These are phyloP conservation scores for Chrysodeixis includens DNA, from an alignment of 2,888 invertebrate species.

Conservation along the genomic window DNA sequence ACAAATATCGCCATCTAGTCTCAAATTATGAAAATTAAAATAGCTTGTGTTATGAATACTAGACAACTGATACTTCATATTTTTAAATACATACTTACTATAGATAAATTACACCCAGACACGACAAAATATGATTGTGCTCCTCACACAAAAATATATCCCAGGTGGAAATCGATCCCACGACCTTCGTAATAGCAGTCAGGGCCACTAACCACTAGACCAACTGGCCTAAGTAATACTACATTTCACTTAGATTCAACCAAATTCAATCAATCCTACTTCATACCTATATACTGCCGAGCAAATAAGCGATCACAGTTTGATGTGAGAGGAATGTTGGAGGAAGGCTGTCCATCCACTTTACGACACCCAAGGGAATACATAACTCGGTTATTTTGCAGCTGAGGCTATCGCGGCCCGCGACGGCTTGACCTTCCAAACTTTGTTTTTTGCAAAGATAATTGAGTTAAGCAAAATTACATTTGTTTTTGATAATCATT, in stretches of 20 bases:
- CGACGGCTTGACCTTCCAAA: constrained; percentile 1
- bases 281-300: not conserved
- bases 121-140: too few species aligned
- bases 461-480: constrained; percentile 4
- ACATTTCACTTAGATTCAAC: not conserved
- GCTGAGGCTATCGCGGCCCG: not conserved
- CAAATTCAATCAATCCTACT: not conserved
- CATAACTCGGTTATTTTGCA: not conserved
- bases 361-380: not conserved
- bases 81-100: too few species aligned
- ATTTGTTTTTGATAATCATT: constrained; percentile 2
- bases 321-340: not conserved
- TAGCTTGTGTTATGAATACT: too few species aligned
- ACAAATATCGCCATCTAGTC: too few species aligned
- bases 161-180: too few species aligned
- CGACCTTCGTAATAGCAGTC: too few species aligned
- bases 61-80: too few species aligned
- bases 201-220: too few species aligned
- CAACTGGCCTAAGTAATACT: too few species aligned
- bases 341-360: not conserved
- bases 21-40: too few species aligned
- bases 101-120: too few species aligned
- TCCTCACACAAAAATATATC: too few species aligned
- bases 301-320: constrained; percentile 1
- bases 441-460: constrained; percentile 1